phyloP scores from a whole-genome alignment of 1,140 invertebrate genomes.

The Tetragonula clypearis region DNA sequence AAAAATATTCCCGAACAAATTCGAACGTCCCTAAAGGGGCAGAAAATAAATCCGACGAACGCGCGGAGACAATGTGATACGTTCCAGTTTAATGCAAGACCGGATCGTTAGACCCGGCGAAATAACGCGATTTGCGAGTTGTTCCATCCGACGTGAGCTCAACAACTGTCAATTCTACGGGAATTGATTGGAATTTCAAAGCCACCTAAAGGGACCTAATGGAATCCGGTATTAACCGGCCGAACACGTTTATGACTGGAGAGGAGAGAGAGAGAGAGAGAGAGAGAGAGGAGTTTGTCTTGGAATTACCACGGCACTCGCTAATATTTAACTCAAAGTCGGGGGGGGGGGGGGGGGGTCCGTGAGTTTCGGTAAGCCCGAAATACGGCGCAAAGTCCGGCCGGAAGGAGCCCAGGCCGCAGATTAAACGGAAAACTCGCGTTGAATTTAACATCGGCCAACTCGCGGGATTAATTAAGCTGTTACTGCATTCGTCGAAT shows the following conservation, averaged over 20 bases:
- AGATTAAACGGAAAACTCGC: constrained; percentile 22
- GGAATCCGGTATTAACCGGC: background rate
- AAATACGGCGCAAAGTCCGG: background rate
- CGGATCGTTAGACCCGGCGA: background rate
- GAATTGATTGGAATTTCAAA: constrained; percentile 21
- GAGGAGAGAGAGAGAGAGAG: no score
- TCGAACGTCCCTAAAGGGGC: no score
- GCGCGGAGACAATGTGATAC: no score
- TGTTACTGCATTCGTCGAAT: background rate
- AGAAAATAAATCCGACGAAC: background rate
- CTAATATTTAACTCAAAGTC: background rate
- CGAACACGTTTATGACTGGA: constrained; percentile 3
- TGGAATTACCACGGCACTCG: background rate
- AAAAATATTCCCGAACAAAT: no score
- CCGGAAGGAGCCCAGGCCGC: constrained; percentile 6
- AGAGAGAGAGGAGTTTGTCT: background rate
- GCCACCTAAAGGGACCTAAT: background rate
- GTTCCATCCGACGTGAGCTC: background rate
- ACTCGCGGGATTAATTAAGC: constrained; percentile 22
- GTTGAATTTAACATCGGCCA: background rate
- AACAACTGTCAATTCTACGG: constrained; percentile 3
- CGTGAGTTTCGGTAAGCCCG: background rate
- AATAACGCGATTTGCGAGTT: background rate
- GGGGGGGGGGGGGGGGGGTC: background rate
- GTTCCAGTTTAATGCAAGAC: no score